Evolutionary conservation across 2,113 vertebrate species (phyloP).

Genomic region (Crotalus horridus): DNA sequence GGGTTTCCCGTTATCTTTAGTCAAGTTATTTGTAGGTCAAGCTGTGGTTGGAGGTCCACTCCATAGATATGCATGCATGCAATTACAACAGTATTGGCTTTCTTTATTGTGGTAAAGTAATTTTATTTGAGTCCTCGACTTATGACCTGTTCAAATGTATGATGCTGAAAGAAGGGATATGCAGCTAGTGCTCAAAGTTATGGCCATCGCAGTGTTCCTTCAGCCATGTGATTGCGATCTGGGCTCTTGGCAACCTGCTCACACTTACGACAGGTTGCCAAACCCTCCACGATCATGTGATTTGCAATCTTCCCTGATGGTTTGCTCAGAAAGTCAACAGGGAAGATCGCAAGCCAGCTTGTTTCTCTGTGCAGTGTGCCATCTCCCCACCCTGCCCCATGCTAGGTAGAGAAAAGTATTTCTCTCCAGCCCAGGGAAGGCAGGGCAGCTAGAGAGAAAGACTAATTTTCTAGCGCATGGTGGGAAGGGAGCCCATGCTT

Average conservation of each 20-base stretch:
- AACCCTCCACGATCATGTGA: not conserved
- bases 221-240: not conserved
- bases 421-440: not conserved
- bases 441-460: not conserved
- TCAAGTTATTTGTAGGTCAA: not conserved
- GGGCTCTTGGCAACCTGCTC: not conserved
- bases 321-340: not conserved
- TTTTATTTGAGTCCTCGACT: not conserved
- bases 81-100: not conserved
- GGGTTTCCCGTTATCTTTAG: not conserved
- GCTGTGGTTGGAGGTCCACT: not conserved
- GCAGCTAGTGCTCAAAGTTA: not conserved
- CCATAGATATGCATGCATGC: not conserved
- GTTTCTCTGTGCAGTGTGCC: not conserved
- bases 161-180: not conserved
- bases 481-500: not conserved
- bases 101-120: not conserved
- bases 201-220: not conserved
- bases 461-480: not conserved
- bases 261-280: not conserved
- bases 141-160: not conserved
- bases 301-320: not conserved
- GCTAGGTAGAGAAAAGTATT: no score
- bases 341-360: not conserved
- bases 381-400: not conserved